Base-by-base conservation (phyloP, 2,888 invertebrate genomes). In the Dyspetes luteomarginatus region DNA sequence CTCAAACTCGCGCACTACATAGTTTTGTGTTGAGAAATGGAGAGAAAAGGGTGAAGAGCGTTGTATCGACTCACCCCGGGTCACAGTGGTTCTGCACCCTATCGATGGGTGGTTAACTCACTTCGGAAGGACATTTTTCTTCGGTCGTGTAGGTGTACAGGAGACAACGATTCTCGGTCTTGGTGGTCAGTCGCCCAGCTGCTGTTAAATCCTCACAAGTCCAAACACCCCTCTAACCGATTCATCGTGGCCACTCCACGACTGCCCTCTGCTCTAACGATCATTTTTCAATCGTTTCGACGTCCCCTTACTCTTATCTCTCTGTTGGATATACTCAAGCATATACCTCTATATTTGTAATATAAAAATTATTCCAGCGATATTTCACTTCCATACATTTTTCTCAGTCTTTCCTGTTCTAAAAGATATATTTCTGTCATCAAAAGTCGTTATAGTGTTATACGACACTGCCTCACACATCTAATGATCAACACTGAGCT, bases 31-130 rank as follows among this genome's bases (percentile, higher is more conserved):
- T 43, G 43, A 52, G 50, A 17, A 60, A 67, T 45, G 22, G 67
- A 72, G 64, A 64, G 67, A 77, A 67, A 55, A 64, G 45, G 58
- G 64, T 56, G 73, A 77, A 77, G 76, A 68, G 64, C 64, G 30
- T 73, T 68, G 45, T 45, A 77, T 68, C 65, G 64, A 80, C 80
- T 71, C 65, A 52, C 58, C 68, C 17, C 60, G 83, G 68, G 72
- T 69, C 50, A 68, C 73, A 82, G 82, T 78, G 86, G 84, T 82
- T 81, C 75, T 75, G 75, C 74, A 82, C 84, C 81, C 84, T 77
- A 86, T 83, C 80, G 87, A 86, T 87, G 83, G 85, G 79, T 71
- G 86, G 86, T 85, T 86, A 83, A 82, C 78, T 82, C 82, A 62
- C 77, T 55, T 83, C 82, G 83, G 79, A 85, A 85, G 83, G 82